Conservation (phyloP, 2,888 invertebrate species). For the Aphidius colemani region DNA sequence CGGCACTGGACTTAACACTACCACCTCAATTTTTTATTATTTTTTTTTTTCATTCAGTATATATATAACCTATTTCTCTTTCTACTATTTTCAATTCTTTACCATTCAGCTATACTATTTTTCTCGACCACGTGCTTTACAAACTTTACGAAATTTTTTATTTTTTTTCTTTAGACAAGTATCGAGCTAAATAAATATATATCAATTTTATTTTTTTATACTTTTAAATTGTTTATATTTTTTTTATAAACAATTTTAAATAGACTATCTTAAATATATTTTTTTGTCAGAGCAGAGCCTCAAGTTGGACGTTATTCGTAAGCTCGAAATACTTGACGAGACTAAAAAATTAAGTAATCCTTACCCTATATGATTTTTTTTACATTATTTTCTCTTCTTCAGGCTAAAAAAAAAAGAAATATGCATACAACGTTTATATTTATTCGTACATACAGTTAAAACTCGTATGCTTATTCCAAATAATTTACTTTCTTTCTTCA, state of each 20-base stretch:
- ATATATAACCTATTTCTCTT: too few species aligned
- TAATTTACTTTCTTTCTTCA: constrained; percentile 24
- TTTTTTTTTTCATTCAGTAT: constrained; percentile 4
- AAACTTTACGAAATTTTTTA: constrained; percentile 27
- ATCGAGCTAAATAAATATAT: background rate
- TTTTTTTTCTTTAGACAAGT: constrained; percentile 14
- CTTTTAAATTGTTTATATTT: constrained; percentile 10
- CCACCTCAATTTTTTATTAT: constrained; percentile 32
- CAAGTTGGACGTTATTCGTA: too few species aligned
- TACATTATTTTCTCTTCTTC: constrained; percentile 7
- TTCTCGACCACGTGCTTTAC: constrained; percentile 28
- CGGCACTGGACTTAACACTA: constrained; percentile 55
- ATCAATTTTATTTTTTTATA: constrained; percentile 1
- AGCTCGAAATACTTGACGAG: too few species aligned
- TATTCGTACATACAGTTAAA: constrained; percentile 2
- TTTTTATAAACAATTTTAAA: constrained; percentile 16
- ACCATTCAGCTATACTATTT: background rate
- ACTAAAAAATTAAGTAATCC: background rate
- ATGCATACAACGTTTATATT: constrained; percentile 38
- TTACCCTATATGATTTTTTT: constrained; percentile 19
- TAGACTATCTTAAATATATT: constrained; percentile 1
- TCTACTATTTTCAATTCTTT: too few species aligned
- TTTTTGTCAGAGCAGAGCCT: background rate
- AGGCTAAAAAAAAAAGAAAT: constrained; percentile 28
- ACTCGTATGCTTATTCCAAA: constrained; percentile 29